phyloP scores from a whole-genome alignment of 2,888 invertebrate genomes.

The Euplexia lucipara region DNA sequence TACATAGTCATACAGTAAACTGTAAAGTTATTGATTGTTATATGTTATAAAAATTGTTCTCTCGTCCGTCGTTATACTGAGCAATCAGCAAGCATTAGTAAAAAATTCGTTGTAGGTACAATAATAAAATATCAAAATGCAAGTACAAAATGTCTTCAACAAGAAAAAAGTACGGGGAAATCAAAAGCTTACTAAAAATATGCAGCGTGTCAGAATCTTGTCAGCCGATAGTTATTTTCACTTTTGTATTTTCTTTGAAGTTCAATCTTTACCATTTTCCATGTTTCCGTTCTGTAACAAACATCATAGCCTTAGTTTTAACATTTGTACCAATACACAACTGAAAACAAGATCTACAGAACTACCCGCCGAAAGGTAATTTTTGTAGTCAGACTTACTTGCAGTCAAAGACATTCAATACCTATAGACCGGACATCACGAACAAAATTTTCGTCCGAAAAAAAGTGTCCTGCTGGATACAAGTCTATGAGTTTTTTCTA shows the following conservation, averaged over 20 bases:
- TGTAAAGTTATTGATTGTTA: constrained; percentile 19
- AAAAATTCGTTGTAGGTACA: constrained; percentile 72
- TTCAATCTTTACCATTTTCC: constrained; percentile 82
- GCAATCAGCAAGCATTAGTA: constrained; percentile 46
- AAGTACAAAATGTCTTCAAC: constrained; percentile 59
- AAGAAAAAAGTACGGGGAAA: constrained; percentile 31
- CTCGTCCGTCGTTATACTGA: constrained; percentile 46
- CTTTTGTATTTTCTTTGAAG: constrained; percentile 15
- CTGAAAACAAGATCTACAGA: no score
- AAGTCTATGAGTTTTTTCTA: no score
- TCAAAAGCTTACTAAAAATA: constrained; percentile 35
- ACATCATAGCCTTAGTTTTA: no score
- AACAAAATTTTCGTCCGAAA: no score
- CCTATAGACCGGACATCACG: no score
- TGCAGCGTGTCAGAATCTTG: constrained; percentile 26
- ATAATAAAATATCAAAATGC: constrained; percentile 67
- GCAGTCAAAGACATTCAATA: no score
- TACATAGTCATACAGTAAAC: constrained; percentile 21
- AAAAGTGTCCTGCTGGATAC: no score
- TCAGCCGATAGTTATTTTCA: constrained; percentile 30
- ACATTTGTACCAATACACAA: no score
- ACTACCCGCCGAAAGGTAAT: no score
- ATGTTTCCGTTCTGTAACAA: constrained; percentile 82
- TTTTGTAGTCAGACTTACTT: no score
- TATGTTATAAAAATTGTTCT: constrained; percentile 35